Evolutionary conservation across 2,113 vertebrate species (phyloP).

Genomic region (Furnarius figulus): DNA sequence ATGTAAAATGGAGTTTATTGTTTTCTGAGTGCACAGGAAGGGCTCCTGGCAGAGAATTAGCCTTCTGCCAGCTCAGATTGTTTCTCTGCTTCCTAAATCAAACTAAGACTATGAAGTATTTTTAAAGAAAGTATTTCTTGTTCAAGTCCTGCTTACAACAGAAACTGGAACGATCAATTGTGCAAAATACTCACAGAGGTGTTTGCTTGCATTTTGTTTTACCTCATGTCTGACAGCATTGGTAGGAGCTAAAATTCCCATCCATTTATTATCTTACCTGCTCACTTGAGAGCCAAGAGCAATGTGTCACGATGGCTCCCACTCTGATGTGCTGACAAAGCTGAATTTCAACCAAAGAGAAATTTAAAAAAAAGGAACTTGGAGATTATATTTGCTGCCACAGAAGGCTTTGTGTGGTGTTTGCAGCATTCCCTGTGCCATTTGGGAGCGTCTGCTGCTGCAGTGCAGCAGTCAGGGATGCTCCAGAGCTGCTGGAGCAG

Average conservation of each 20-base stretch:
- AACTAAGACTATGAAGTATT: neutral
- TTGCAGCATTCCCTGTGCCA: neutral
- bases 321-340: neutral
- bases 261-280: neutral
- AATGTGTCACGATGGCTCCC: neutral
- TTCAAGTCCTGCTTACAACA: neutral
- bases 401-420: neutral
- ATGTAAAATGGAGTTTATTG: neutral
- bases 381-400: neutral
- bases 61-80: neutral
- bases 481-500: neutral
- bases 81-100: neutral
- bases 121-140: neutral
- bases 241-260: neutral
- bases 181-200: neutral
- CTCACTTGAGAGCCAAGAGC: neutral
- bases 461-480: slow-evolving; percentile 33
- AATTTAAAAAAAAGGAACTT: neutral
- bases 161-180: neutral
- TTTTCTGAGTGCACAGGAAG: neutral
- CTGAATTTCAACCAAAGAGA: neutral
- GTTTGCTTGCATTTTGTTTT: neutral
- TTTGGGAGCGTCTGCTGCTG: neutral
- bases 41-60: neutral
- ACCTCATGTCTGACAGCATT: neutral